phyloP scores from a whole-genome alignment of 2,888 invertebrate species.

The Anorthoa munda region DNA sequence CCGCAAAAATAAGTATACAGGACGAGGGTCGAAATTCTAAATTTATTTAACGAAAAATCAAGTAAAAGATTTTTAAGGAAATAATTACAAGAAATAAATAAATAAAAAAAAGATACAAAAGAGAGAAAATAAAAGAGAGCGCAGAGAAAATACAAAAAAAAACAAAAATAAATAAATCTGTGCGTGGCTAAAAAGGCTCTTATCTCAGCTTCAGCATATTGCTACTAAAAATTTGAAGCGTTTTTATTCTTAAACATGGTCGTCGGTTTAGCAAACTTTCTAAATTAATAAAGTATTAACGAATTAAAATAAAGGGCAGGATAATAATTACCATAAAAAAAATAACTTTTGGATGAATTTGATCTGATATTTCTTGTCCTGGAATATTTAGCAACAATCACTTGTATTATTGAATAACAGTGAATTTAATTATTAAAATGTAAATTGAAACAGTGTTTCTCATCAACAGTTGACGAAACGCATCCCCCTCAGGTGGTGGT shows the following conservation, averaged over 20 bases:
- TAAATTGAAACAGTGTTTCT: background rate
- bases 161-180: background rate
- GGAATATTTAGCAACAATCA: background rate
- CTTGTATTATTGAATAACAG: background rate
- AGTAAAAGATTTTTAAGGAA: background rate
- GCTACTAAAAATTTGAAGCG: background rate
- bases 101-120: background rate
- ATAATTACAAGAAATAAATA: background rate
- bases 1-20: background rate
- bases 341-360: background rate
- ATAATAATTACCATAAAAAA: background rate
- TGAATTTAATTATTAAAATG: background rate
- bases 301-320: background rate
- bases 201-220: background rate
- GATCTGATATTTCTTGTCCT: background rate
- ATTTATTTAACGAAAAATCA: background rate
- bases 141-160: too few relatives aligned
- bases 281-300: background rate
- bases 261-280: background rate
- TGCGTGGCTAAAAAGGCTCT: background rate
- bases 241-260: background rate
- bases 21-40: slow-evolving; percentile 6
- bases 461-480: slow-evolving; percentile 37
- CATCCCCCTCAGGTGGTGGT: slow-evolving; percentile 51
- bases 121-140: too few relatives aligned